These are phyloP conservation scores for Poicephalus meyeri DNA, from an alignment of 2,113 vertebrate species.

Conservation along the genomic window DNA sequence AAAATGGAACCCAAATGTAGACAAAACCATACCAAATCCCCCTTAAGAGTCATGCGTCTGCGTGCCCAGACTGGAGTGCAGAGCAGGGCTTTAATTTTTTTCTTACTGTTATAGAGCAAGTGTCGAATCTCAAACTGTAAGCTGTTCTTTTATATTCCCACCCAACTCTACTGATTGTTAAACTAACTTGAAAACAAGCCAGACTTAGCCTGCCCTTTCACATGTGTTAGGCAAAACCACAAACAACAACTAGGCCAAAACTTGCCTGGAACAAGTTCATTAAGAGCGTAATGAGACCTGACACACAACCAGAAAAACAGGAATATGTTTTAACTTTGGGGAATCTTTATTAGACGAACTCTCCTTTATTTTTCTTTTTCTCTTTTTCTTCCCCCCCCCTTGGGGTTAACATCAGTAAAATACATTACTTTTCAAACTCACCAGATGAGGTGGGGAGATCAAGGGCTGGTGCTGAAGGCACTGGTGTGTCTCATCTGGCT, in stretches of 20 bases:
- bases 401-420: not conserved
- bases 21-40: accelerated
- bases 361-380: not conserved
- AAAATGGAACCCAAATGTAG: not conserved
- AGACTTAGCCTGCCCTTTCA: constrained; percentile 10
- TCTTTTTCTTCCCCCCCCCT: not conserved
- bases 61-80: not conserved
- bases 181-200: constrained; percentile 16
- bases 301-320: constrained; percentile 58
- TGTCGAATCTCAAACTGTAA: not conserved
- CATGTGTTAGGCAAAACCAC: constrained; percentile 35
- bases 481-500: not conserved
- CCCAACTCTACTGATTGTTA: constrained; percentile 5
- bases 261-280: constrained; percentile 47
- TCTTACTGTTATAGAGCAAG: not conserved
- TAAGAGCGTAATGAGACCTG: not conserved
- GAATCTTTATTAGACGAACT: constrained; percentile 4
- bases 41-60: not conserved
- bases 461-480: not conserved
- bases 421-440: not conserved
- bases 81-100: not conserved
- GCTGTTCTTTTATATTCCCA: not conserved
- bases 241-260: constrained; percentile 45
- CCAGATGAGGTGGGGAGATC: not conserved
- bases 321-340: constrained; percentile 17